Percentiles rank a stretch among this genome's conserved stretches.
Conservation (phyloP, 2,113 vertebrate genomes). For the Ploceus nigricollis region DNA sequence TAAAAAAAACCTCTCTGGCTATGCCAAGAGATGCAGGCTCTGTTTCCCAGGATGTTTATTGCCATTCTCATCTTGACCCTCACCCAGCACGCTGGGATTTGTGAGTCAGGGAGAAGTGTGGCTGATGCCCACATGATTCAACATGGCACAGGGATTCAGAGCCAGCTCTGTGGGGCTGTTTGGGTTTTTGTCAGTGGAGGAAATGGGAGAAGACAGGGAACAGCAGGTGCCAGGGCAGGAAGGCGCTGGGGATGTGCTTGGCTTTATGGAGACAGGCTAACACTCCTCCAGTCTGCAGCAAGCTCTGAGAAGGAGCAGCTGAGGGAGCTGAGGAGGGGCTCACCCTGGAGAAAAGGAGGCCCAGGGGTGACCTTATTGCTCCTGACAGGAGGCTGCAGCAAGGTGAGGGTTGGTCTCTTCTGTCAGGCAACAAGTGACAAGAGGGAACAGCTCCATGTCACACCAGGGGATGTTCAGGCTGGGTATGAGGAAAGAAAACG, state of each 20-base stretch:
- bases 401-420: not conserved
- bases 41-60: constrained; percentile 31
- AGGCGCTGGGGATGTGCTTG: fast-evolving
- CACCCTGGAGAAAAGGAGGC: not conserved
- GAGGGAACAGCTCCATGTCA: not conserved
- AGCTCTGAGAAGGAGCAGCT: not conserved
- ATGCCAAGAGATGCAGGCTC: constrained; percentile 16
- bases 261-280: not conserved
- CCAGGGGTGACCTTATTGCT: not conserved
- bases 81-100: not conserved
- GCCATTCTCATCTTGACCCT: constrained; percentile 5
- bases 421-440: not conserved
- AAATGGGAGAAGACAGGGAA: not conserved
- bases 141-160: not conserved
- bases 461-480: not conserved
- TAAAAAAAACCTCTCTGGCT: not conserved
- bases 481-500: not conserved
- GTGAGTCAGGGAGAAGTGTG: constrained; percentile 30
- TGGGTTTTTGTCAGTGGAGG: not conserved
- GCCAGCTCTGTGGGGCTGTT: not conserved
- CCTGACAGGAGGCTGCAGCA: not conserved
- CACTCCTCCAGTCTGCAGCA: not conserved
- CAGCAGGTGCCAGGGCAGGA: not conserved
- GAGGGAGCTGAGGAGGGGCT: not conserved
- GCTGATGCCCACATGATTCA: constrained; percentile 27